A percentile compares a stretch with the other conserved stretches of the same genome.
These are phyloP conservation scores for Heliothis virescens DNA, from an alignment of 1,140 invertebrate species.

Conservation along the genomic window DNA sequence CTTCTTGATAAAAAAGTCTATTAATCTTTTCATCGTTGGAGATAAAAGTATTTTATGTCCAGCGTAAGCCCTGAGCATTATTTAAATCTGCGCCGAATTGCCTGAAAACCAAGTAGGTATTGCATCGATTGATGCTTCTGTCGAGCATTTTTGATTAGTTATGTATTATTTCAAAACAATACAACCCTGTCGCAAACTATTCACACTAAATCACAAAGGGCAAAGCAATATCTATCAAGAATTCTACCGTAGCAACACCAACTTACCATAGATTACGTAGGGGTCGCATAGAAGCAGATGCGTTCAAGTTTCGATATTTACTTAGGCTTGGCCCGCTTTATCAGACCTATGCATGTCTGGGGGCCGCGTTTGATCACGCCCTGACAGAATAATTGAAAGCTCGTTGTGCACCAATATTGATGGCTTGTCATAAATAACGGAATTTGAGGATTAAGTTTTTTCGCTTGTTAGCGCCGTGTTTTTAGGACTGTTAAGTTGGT, in stretches of 20 bases:
- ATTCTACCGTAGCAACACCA: constrained; percentile 16
- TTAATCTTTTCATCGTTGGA: too few species aligned
- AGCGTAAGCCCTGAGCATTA: too few species aligned
- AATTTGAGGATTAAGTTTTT: constrained; percentile 20
- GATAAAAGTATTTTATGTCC: too few species aligned
- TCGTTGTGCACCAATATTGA: constrained; percentile 45
- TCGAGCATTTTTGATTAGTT: too few species aligned
- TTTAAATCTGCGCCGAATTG: too few species aligned
- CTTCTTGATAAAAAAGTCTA: too few species aligned
- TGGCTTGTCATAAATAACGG: constrained; percentile 44
- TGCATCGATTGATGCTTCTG: too few species aligned
- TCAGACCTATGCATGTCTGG: constrained; percentile 62
- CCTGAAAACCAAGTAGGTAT: too few species aligned
- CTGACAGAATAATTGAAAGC: constrained; percentile 60
- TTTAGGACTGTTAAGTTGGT: not conserved
- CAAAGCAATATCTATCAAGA: constrained; percentile 12
- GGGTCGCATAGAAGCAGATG: constrained; percentile 61
- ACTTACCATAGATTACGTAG: constrained; percentile 47
- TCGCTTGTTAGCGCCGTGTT: constrained; percentile 9
- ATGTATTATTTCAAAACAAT: too few species aligned
- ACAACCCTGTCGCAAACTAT: too few species aligned
- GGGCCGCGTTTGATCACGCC: constrained; percentile 51
- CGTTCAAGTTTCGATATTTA: constrained; percentile 64
- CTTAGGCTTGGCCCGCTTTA: constrained; percentile 68
- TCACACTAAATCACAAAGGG: not conserved